A percentile compares a stretch with the other conserved stretches of the same genome.
Evolutionary conservation across 2,888 invertebrate genomes (phyloP).

Genomic region (Strigamia maritima): DNA sequence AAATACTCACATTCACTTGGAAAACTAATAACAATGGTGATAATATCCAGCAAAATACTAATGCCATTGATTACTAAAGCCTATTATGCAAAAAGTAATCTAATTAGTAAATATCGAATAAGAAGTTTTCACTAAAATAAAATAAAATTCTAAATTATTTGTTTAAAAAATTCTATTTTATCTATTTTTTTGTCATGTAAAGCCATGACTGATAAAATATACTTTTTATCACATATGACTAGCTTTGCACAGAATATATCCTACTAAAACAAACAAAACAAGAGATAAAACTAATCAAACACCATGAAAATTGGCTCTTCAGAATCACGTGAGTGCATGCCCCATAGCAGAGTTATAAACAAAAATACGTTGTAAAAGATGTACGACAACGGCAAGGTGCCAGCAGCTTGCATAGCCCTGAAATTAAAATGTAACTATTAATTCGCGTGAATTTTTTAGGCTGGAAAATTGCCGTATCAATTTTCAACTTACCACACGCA

Average conservation of each 20-base stretch:
- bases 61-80: constrained; percentile 18
- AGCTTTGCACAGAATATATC: neutral
- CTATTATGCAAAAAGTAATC: constrained; percentile 30
- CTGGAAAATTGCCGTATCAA: too few species aligned
- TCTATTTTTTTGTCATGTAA: too few species aligned
- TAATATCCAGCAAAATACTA: constrained; percentile 38
- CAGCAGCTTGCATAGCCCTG: constrained; percentile 27
- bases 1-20: constrained; percentile 18
- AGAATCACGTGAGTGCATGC: constrained; percentile 43
- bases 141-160: neutral
- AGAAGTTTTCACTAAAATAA: too few species aligned
- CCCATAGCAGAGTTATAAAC: constrained; percentile 44
- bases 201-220: too few species aligned
- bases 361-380: constrained; percentile 43
- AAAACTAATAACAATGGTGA: constrained; percentile 31
- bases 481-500: constrained; percentile 6
- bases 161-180: too few species aligned
- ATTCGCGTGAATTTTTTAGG: neutral
- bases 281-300: constrained; percentile 15
- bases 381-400: constrained; percentile 33
- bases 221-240: neutral
- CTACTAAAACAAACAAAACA: neutral
- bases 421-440: neutral
- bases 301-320: constrained; percentile 45
- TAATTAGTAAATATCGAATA: too few species aligned